Base-by-base conservation (phyloP, 1,140 invertebrate genomes). In the Chelonus insularis region DNA sequence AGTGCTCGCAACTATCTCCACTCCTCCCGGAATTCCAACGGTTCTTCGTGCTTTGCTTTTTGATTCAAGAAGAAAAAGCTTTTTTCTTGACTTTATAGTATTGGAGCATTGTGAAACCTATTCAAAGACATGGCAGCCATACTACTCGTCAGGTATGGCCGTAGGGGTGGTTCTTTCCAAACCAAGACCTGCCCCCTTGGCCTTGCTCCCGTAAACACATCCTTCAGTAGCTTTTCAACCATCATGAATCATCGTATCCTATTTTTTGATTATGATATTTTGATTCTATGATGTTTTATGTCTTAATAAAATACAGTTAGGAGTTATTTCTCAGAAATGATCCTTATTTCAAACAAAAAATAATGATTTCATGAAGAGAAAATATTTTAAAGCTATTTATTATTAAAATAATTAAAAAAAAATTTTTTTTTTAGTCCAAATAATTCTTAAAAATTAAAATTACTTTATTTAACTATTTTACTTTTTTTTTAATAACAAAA, bases 81-180 rank as follows among this genome's bases (percentile, higher is more conserved):
- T 41, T 23, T 52, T 52, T 21, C 43, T 57, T 50, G 32, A 32
- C 14, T 62, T 41, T 25, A 12, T 21, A 12, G 41, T 16, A 14
- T 32, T 37, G 18, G n/a, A 50, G 29, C 23, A 47, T 14, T 23
- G 48, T 62, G 7, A 29, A 29, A 29, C 54, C 16, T 51, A 51
- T 57, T 41, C 34, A 52, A 48, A 37, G 51, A 62, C 9, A 63
- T 43, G 52, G 69, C 64, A 70, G 74, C 75, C 76, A 77, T 78
- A 57, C 64, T 77, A 74, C 60, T 72, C 41, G 48, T 65, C 68
- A 66, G 71, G 65, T 71, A 78, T 77, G 72, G 76, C 75, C 68
- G 70, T 69, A 74, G 73, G 76, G 77, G 77, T 78, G 77, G 74
- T 74, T 77, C 76, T 72, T 58, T 34, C 64, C 64, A 55, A 16